Conservation (phyloP, 2,797 vertebrate species). For the Crypturellus tataupa region DNA sequence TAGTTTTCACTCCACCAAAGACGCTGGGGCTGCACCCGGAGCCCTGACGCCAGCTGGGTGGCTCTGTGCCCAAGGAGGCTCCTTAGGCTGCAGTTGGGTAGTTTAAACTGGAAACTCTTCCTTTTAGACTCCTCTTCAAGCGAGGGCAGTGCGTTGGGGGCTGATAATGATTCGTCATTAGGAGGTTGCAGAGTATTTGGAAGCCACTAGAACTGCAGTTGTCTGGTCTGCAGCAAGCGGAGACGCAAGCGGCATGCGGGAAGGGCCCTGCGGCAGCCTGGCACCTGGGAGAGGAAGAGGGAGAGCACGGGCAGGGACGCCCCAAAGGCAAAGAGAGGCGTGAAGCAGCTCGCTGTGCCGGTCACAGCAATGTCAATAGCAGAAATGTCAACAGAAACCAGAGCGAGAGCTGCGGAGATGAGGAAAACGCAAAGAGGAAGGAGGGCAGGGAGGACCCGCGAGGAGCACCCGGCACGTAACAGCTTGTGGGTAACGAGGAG, state of each 20-base stretch:
- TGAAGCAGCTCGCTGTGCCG: too few relatives aligned
- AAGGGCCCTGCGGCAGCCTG: neutral
- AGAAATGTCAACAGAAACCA: neutral
- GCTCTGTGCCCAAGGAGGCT: neutral
- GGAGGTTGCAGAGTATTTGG: neutral
- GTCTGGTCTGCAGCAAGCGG: fast-evolving
- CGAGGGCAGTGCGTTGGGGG: neutral
- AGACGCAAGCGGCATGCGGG: neutral
- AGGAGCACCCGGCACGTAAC: neutral
- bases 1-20: neutral
- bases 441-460: neutral
- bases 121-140: fast-evolving
- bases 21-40: neutral
- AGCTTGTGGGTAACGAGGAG: neutral
- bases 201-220: fast-evolving
- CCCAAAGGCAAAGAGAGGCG: neutral
- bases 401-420: neutral
- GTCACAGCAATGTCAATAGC: neutral
- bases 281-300: neutral
- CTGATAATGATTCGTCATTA: fast-evolving
- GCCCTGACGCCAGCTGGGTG: neutral
- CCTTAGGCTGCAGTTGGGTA: fast-evolving
- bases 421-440: neutral
- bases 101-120: neutral
- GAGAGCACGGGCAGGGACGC: neutral